Percentiles rank a stretch among this genome's conserved stretches.
Conservation (phyloP, 1,140 invertebrate species). For the Atta texana region DNA sequence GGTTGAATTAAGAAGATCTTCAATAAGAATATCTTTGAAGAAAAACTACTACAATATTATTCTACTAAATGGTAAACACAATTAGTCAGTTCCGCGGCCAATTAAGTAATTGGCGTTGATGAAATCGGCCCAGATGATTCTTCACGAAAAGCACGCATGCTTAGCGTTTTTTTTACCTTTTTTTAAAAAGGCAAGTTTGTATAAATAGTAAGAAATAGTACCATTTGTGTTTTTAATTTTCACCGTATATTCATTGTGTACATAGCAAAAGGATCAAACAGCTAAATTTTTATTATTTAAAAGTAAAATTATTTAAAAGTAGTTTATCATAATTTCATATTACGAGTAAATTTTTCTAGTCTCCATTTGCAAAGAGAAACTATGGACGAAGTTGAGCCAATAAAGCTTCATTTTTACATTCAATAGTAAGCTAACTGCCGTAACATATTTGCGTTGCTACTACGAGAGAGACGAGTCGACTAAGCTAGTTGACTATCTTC, state of each 20-base stretch:
- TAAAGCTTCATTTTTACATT: slow-evolving; percentile 90
- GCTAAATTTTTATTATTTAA: not conserved
- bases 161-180: no score
- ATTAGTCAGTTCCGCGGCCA: no score
- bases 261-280: not conserved
- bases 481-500: slow-evolving; percentile 90
- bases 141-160: no score
- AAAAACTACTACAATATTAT: no score
- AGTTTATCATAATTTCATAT: not conserved
- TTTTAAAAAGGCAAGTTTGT: no score
- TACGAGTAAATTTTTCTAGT: not conserved
- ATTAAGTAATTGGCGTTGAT: no score
- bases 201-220: no score
- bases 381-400: slow-evolving; percentile 82
- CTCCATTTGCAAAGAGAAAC: not conserved
- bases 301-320: no score
- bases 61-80: no score
- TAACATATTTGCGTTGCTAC: slow-evolving; percentile 94
- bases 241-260: not conserved
- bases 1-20: no score
- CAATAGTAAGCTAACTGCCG: slow-evolving; percentile 92
- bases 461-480: slow-evolving; percentile 90
- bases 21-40: no score
- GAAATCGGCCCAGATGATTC: no score
- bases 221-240: not conserved